Evolutionary conservation across 2,888 invertebrate species (phyloP).

Genomic region (Chrysolina haemoptera): DNA sequence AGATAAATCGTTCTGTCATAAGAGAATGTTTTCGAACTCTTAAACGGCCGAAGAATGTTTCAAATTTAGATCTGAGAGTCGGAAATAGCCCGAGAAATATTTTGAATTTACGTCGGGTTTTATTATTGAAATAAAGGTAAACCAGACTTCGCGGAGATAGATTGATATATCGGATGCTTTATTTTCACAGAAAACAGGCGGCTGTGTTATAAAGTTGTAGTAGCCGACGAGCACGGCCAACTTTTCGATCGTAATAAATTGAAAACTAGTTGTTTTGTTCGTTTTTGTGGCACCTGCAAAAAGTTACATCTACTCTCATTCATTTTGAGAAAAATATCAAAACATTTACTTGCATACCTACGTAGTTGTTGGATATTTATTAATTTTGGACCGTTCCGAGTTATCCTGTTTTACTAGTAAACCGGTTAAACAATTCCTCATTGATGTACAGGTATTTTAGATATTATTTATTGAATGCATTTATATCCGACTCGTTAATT

Average conservation of each 20-base stretch:
- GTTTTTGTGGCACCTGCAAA: neutral
- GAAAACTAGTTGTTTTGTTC: neutral
- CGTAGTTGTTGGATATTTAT: neutral
- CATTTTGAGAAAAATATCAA: neutral
- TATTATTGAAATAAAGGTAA: slow-evolving; percentile 12
- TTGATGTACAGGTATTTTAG: neutral
- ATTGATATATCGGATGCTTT: slow-evolving; percentile 9
- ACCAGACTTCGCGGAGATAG: neutral
- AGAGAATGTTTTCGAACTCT: slow-evolving; percentile 20
- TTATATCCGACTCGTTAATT: neutral
- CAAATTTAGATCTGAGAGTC: slow-evolving; percentile 34
- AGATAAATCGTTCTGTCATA: slow-evolving; percentile 34
- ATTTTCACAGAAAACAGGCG: slow-evolving; percentile 30
- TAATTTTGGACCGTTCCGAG: neutral
- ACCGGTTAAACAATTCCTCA: neutral
- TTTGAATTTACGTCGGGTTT: slow-evolving; percentile 36
- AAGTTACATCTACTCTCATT: neutral
- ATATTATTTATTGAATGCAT: neutral
- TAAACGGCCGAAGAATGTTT: slow-evolving; percentile 33
- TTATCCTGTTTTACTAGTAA: neutral
- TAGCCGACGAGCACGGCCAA: neutral
- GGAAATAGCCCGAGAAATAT: slow-evolving; percentile 37
- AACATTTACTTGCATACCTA: neutral
- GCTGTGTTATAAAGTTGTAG: slow-evolving; percentile 24
- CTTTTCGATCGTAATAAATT: neutral